phyloP scores from a whole-genome alignment of 2,113 vertebrate genomes.

The Lophura nycthemera region DNA sequence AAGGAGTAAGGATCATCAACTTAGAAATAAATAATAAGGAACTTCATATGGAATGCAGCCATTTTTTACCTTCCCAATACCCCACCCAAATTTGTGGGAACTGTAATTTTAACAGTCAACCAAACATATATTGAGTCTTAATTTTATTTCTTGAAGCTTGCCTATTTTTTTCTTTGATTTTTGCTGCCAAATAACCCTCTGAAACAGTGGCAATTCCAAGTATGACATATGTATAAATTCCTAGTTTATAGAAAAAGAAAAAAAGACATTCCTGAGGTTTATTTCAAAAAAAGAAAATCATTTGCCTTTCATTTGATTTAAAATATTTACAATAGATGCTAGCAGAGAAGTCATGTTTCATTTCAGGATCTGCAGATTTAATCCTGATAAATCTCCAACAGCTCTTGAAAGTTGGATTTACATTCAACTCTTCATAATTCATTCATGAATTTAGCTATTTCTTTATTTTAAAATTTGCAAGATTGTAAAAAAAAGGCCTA shows the following conservation, averaged over 20 bases:
- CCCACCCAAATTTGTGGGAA: not conserved
- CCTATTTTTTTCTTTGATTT: not conserved
- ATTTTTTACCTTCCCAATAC: not conserved
- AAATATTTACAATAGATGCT: not conserved
- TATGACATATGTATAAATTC: not conserved
- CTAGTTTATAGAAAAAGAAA: not conserved
- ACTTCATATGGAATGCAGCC: not conserved
- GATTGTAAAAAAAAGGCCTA: not conserved
- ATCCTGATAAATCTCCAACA: not conserved
- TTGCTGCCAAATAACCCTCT: not conserved
- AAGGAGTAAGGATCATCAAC: not conserved
- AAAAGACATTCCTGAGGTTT: not conserved
- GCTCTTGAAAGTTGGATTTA: not conserved
- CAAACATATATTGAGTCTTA: not conserved
- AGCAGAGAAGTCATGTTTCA: not conserved
- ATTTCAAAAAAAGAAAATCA: not conserved
- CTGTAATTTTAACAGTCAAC: not conserved
- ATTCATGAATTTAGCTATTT: not conserved
- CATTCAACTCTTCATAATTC: not conserved
- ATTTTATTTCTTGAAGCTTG: not conserved
- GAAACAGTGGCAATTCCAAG: not conserved
- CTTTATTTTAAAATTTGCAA: not conserved
- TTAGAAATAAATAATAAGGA: not conserved
- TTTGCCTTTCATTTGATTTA: not conserved
- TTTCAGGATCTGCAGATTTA: not conserved